Evolutionary conservation across 2,797 vertebrate species (phyloP).

Genomic region (Taenioides sp.): DNA sequence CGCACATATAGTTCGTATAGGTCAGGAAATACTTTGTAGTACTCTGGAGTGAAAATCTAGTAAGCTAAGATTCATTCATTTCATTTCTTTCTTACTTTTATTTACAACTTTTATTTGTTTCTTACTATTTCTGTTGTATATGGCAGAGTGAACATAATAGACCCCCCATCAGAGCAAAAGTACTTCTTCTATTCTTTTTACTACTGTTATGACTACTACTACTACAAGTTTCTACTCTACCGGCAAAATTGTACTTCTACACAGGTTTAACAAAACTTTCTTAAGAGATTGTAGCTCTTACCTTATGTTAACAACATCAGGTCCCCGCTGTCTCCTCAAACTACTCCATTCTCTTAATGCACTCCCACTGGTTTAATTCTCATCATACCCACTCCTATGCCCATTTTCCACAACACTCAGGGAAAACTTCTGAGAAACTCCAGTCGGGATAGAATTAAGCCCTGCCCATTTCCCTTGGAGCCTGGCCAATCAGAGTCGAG

Average conservation of each 20-base stretch:
- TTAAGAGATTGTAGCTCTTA: conserved; percentile 36
- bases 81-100: too few species aligned
- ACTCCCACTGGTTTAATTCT: conserved; percentile 7
- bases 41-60: not conserved
- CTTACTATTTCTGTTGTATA: too few species aligned
- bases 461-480: conserved; percentile 75
- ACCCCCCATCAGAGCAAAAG: not conserved
- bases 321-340: not conserved
- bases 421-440: conserved; percentile 75
- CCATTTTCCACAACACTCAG: conserved; percentile 32
- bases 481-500: conserved; percentile 61
- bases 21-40: not conserved
- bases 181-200: not conserved
- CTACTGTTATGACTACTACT: not conserved
- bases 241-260: not conserved
- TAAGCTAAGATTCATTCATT: not conserved
- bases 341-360: conserved; percentile 8
- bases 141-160: too few species aligned
- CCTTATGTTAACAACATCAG: conserved; percentile 47
- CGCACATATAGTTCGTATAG: not conserved
- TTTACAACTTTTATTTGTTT: not conserved
- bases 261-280: not conserved
- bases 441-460: conserved; percentile 76
- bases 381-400: conserved; percentile 14
- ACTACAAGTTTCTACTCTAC: not conserved